phyloP scores from a whole-genome alignment of 2,113 vertebrate species.

The Leucopsar rothschildi region DNA sequence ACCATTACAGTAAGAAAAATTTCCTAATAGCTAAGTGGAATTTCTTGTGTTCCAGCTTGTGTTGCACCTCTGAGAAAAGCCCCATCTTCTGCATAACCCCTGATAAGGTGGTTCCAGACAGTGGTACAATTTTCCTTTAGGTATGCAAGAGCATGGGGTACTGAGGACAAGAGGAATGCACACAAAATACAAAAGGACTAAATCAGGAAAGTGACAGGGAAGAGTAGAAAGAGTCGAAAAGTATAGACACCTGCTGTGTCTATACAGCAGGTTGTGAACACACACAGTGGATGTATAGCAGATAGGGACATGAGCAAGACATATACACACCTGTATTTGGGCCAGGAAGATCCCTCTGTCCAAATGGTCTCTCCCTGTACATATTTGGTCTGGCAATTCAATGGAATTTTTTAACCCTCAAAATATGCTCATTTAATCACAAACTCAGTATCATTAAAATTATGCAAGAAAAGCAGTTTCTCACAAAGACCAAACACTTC shows the following conservation, averaged over 20 bases:
- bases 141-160: not conserved
- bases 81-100: not conserved
- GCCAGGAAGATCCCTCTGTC: not conserved
- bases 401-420: not conserved
- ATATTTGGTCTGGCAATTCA: not conserved
- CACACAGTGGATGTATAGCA: not conserved
- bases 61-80: not conserved
- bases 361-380: not conserved
- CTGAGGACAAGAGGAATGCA: not conserved
- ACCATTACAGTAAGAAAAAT: rapidly evolving
- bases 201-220: not conserved
- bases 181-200: not conserved
- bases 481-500: not conserved
- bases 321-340: rapidly evolving
- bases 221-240: not conserved
- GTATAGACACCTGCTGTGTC: not conserved
- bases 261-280: not conserved
- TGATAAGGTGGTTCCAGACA: not conserved
- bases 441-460: not conserved
- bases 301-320: not conserved
- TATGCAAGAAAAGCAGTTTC: not conserved
- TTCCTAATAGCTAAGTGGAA: not conserved
- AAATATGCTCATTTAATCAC: not conserved
- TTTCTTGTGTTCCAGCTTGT: not conserved
- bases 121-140: rapidly evolving